Evolutionary conservation across 2,888 invertebrate species (phyloP), one percentile per base, ranked within the genome.

Genomic region (Cheilosia variabilis): DNA sequence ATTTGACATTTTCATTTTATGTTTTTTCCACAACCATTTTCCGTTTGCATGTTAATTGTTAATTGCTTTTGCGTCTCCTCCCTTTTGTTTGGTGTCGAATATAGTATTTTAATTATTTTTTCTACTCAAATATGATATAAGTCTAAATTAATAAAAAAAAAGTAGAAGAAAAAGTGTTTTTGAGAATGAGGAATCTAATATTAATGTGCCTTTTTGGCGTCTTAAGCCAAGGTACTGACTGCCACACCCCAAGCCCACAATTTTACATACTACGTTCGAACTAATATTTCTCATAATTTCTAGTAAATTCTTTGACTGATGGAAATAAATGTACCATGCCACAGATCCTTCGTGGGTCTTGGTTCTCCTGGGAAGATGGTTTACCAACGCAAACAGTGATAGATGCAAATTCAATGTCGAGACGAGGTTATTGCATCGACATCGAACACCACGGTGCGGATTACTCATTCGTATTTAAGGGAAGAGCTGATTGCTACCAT

Each of bases 311-410:
- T 22, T 47, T 91, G 43, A 87, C 68, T 37, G 88, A 89, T 73
- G 89, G 88, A 31, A 88, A 87, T n/a, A 84, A 87, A 65, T 97
- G 97, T 91, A 93, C 94, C 31, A 96, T 98, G 90, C 97, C 98
- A 34, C 90, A 94, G 87, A 95, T 96, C 57, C 92, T 98, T 62
- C 94, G 97, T 89, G 98, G 97, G 80, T 94, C 96, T 41, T 98
- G 98, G 98, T 98, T 97, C 92, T 97, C 97, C 2, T 96, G 97
- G 94, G 98, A 98, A 93, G 95, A 95, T 93, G 97, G 97, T 10
- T 34, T 88, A 89, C 96, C 97, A 89, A 97, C 97, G 0, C 93
- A 95, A 58, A 97, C 97, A 0, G 96, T 96, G 90, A 95, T 98
- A 68, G 96, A 97, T 92, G 96, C 96, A 0, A 95, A 94, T 78